Base-by-base conservation (phyloP, 2,888 invertebrate species). In the Cantharis rufa region DNA sequence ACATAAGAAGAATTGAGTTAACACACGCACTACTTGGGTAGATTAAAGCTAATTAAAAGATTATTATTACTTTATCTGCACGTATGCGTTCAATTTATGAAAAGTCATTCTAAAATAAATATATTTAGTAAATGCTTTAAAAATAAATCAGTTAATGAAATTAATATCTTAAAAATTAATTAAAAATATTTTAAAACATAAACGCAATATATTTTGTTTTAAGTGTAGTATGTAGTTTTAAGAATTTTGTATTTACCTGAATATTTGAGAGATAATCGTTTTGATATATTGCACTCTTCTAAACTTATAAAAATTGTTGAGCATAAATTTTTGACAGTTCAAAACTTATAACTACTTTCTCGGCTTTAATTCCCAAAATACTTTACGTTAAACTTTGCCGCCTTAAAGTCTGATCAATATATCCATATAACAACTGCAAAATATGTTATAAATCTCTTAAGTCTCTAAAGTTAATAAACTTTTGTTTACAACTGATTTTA, bases 331-430 rank as follows among this genome's bases (percentile, higher is more conserved):
- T 66, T 66, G 64, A 66, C 64, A 66, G 64, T 18, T 66, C 24
- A 66, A 66, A 66, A 66, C 21, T 66, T 66, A 21, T 66, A 48
- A 48, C 48, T 66, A 66, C 64, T 66, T 64, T 66, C 64, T 18
- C n/a, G 24, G 64, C n/a, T 66, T 66, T 66, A 66, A 66, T 66
- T 66, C 64, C 64, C 64, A 21, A 66, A 66, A 66, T 66, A 21
- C 64, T 66, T 66, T 21, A 66, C 21, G n/a, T 24, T 66, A 66
- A 66, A 66, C 64, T 66, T 66, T 66, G 64, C 21, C 64, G 64
- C 64, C 64, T 66, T 13, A n/a, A 21, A 66, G 64, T 66, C 64
- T 66, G 64, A 66, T 66, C 64, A 11, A 66, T 66, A 66, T 66
- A 21, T 63, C 64, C 64, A 21, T 66, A 66, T 66, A 66, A 63